These are phyloP conservation scores for Ariopsis seemanni DNA, from an alignment of 2,113 vertebrate species.

Conservation along the genomic window DNA sequence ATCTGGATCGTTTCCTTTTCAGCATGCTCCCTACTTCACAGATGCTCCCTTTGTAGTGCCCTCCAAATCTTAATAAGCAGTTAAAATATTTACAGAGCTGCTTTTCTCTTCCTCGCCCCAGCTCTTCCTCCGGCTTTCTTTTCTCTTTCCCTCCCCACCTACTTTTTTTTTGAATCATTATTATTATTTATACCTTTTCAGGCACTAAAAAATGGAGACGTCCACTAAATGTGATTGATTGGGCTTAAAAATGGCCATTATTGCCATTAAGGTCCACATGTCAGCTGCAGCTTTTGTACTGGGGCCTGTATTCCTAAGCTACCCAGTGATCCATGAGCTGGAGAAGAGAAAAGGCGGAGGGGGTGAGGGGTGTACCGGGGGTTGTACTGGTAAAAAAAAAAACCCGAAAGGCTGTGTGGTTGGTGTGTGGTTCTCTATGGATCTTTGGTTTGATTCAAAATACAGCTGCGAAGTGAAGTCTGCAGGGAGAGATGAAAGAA, in stretches of 20 bases:
- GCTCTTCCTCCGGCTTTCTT: conserved; percentile 65
- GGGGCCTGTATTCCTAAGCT: conserved; percentile 93
- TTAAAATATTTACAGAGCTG: conserved; percentile 99
- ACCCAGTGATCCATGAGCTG: conserved; percentile 95
- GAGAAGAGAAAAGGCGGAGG: conserved; percentile 56
- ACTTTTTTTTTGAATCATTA: conserved; percentile 68
- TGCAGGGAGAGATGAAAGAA: conserved; percentile 62
- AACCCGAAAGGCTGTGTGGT: conserved; percentile 44
- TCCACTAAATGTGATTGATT: conserved; percentile 99
- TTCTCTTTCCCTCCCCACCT: conserved; percentile 53
- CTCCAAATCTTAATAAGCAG: conserved; percentile 96
- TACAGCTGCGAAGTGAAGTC: conserved; percentile 84
- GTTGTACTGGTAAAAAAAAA: conserved; percentile 86
- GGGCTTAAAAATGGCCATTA: conserved; percentile 99
- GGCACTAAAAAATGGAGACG: conserved; percentile 95
- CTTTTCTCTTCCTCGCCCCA: conserved; percentile 65
- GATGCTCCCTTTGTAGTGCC: conserved; percentile 94
- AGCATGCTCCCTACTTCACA: conserved; percentile 82
- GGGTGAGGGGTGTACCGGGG: conserved; percentile 78
- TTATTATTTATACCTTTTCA: conserved; percentile 99
- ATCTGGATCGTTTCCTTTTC: conserved; percentile 85
- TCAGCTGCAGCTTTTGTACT: conserved; percentile 94
- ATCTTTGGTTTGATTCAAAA: conserved; percentile 91
- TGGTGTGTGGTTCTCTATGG: conserved; percentile 84
- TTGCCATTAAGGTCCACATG: conserved; percentile 94